phyloP scores from a whole-genome alignment of 2,113 vertebrate species.

The Tachysurus fulvidraco region DNA sequence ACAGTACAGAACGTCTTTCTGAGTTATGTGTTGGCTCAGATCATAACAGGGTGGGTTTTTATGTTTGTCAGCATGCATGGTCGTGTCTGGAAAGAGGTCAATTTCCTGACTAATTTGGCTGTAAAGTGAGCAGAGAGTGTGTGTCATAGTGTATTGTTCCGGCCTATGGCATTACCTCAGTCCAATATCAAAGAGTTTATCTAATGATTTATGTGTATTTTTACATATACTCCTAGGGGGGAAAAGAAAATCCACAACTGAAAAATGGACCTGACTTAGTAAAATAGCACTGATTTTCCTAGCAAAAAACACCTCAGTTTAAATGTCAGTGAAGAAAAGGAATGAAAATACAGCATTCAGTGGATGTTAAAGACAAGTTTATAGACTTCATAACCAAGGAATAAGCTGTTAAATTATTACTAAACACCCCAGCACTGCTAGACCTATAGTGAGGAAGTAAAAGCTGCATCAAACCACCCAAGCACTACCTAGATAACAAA shows the following conservation, averaged over 20 bases:
- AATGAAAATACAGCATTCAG: too few relatives aligned
- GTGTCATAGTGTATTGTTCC: conserved; percentile 15
- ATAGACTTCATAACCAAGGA: background rate
- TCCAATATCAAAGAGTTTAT: conserved; percentile 2
- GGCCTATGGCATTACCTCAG: conserved; percentile 16
- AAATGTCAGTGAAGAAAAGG: background rate
- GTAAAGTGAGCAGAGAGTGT: background rate
- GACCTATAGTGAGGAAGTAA: background rate
- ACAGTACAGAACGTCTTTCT: conserved; percentile 25
- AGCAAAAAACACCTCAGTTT: background rate
- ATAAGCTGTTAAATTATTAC: background rate
- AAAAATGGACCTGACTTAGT: background rate
- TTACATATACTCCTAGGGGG: background rate
- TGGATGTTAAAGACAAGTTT: background rate
- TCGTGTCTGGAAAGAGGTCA: conserved; percentile 34
- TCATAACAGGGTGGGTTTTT: background rate
- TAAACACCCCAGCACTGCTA: background rate
- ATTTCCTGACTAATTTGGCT: conserved; percentile 38
- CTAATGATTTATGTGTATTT: background rate
- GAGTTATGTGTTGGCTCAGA: conserved; percentile 28
- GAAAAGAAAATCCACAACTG: background rate
- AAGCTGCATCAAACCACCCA: background rate
- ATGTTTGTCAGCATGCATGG: background rate
- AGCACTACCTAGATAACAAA: background rate
- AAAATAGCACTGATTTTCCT: background rate